Evolutionary conservation across 2,113 vertebrate species (phyloP), one percentile per base, ranked within the genome.

Genomic region (Gallinago jamesoni): DNA sequence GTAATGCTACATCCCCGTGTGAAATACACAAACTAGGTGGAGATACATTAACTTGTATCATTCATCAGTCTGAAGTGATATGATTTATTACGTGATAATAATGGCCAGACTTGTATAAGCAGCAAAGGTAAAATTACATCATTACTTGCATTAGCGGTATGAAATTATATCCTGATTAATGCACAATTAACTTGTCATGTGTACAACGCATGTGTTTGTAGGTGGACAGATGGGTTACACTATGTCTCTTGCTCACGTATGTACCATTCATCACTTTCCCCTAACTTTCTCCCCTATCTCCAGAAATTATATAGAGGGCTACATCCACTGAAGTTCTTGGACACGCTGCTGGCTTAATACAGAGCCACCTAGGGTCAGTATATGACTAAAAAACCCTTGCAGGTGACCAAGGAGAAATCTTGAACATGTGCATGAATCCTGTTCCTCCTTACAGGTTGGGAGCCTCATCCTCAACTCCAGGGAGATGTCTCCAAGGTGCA

Each of bases 81-180:
- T 27, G 4, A 93, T 96, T 97, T 97, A 97, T 96, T 90, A 79
- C 79, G 84, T 87, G 52, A 92, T 95, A 86, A 91, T 90, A 96
- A 96, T 89, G 79, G 80, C 79, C 85, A 79, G 75, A 84, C 66
- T 83, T 74, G 63, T 83, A 69, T 85, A 92, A 96, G 94, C 76
- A 95, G 93, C 93, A 94, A 94, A 96, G 84, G 90, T 92, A 96
- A 96, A 93, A 97, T 97, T 94, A 97, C 92, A 95, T 94, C 92
- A 93, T 93, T 87, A 78, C 87, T 94, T 96, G 96, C 97, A 89
- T 94, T 95, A 97, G 94, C 89, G 87, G 57, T 72, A 83, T 89
- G 94, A 96, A 89, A 96, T 94, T 97, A 89, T 97, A 85, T 90
- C 92, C 96, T 97, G 96, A 97, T 93, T 94, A 96, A 97, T 92